Conservation (phyloP, 1,140 invertebrate genomes). For the Pogonus chalceus region DNA sequence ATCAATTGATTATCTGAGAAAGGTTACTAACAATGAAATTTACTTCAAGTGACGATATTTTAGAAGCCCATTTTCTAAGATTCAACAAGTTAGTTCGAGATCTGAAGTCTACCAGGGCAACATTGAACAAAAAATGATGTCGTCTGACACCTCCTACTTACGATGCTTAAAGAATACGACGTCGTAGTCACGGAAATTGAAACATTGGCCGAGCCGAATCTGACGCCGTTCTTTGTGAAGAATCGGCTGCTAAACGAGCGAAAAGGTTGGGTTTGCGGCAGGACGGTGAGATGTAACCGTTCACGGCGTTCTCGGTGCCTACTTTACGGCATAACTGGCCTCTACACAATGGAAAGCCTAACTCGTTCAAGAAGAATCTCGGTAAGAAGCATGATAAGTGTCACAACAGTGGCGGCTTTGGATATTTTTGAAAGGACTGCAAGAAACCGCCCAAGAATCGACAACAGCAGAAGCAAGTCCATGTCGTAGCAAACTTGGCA, state of each 20-base stretch:
- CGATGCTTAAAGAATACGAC: neutral
- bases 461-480: constrained; percentile 13
- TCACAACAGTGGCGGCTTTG: neutral
- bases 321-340: neutral
- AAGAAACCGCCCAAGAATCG: constrained; percentile 10
- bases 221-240: constrained; percentile 13
- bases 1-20: constrained; percentile 13
- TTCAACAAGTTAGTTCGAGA: too few relatives aligned
- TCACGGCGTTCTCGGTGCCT: constrained; percentile 7
- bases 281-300: neutral
- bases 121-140: neutral
- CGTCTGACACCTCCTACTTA: neutral
- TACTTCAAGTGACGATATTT: neutral
- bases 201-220: constrained; percentile 2
- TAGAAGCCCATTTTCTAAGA: constrained; percentile 13
- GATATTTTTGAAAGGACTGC: constrained; percentile 10
- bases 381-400: constrained; percentile 15
- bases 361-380: neutral
- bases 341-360: neutral
- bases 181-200: neutral
- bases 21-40: constrained; percentile 14
- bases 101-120: neutral
- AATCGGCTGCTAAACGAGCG: constrained; percentile 12
- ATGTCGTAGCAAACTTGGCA: constrained; percentile 9
- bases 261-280: neutral